Evolutionary conservation across 1,140 invertebrate species (phyloP).

Genomic region (Drosophila sturtevanti): DNA sequence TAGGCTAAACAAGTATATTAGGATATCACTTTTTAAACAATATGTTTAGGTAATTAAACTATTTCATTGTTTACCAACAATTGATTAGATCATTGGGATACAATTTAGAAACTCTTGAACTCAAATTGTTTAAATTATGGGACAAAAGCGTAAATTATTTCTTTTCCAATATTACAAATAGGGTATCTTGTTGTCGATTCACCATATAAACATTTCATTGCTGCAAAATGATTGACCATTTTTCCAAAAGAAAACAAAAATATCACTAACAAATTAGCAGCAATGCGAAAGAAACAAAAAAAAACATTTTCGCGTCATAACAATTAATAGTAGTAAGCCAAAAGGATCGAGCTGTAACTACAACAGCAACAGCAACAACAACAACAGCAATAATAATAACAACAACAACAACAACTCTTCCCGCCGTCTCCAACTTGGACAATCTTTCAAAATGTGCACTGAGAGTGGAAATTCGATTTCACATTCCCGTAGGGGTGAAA

Average conservation of each 20-base stretch:
- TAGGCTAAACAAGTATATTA: too few relatives aligned
- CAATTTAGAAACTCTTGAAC: too few relatives aligned
- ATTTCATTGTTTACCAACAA: too few relatives aligned
- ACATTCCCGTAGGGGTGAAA: constrained; percentile 81
- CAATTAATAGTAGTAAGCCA: constrained; percentile 65
- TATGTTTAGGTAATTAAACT: too few relatives aligned
- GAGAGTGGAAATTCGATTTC: constrained; percentile 72
- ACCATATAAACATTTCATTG: background rate
- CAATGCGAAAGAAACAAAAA: constrained; percentile 42
- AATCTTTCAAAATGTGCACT: constrained; percentile 20
- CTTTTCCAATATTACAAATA: too few relatives aligned
- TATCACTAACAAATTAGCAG: constrained; percentile 65
- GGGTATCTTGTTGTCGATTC: too few relatives aligned
- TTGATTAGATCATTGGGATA: too few relatives aligned
- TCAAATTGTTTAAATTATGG: too few relatives aligned
- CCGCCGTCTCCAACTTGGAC: constrained; percentile 13
- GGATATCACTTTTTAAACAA: too few relatives aligned
- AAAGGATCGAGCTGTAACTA: constrained; percentile 36
- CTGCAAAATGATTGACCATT: constrained; percentile 43
- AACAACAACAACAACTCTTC: background rate
- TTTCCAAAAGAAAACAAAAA: constrained; percentile 35
- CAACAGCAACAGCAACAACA: background rate
- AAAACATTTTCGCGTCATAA: constrained; percentile 70
- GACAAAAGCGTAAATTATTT: too few relatives aligned
- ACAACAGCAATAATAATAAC: background rate